A percentile compares a stretch with the other conserved stretches of the same genome.
phyloP scores from a whole-genome alignment of 2,888 invertebrate genomes.

The Oscheius sp. region DNA sequence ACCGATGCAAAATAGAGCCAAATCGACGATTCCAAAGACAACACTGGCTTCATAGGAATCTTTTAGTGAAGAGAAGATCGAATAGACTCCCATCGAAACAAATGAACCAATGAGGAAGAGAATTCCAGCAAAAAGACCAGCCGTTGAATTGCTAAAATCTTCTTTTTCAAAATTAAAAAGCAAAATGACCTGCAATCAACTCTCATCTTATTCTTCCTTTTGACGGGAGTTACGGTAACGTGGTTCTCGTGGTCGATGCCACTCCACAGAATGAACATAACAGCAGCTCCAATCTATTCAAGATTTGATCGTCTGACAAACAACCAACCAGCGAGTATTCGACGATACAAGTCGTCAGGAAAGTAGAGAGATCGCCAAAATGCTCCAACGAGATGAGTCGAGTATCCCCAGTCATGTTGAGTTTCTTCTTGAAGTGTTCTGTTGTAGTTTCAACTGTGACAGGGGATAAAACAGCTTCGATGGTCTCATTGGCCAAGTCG shows the following conservation, averaged over 20 bases:
- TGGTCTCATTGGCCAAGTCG: conserved; percentile 26
- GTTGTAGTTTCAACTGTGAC: background rate
- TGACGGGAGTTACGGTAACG: conserved; percentile 34
- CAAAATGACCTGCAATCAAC: conserved; percentile 68
- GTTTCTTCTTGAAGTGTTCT: background rate
- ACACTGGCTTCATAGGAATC: conserved; percentile 55
- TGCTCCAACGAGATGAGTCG: conserved; percentile 59
- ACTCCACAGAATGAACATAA: conserved; percentile 68
- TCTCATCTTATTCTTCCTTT: conserved; percentile 59
- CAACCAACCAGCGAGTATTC: conserved; percentile 65
- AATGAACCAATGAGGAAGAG: conserved; percentile 64
- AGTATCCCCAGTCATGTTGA: background rate
- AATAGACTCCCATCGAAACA: conserved; percentile 67
- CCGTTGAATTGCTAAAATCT: conserved; percentile 61
- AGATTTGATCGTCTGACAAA: no score
- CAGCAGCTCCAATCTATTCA: conserved; percentile 68
- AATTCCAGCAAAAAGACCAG: conserved; percentile 66
- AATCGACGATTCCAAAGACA: conserved; percentile 65
- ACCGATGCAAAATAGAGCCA: conserved; percentile 61
- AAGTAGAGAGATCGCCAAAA: conserved; percentile 68
- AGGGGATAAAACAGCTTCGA: conserved; percentile 18
- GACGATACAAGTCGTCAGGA: conserved; percentile 66
- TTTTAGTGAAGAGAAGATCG: conserved; percentile 56
- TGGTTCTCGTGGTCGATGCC: conserved; percentile 56
- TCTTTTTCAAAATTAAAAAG: background rate